Evolutionary conservation across 92 coral and sea anemone species (phyloP).

Genomic region (Epizoanthus rinbou): DNA sequence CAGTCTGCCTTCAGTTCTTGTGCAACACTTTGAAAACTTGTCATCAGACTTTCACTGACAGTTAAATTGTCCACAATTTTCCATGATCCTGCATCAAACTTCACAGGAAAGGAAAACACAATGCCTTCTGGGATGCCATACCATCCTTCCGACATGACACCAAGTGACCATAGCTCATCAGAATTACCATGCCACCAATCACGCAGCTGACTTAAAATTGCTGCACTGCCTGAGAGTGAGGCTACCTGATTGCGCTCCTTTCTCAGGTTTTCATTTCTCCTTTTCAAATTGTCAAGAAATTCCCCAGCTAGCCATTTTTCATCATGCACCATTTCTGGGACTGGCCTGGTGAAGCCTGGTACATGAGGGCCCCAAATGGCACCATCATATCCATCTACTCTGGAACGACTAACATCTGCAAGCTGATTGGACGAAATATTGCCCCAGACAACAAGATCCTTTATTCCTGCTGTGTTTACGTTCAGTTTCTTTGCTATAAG

Average conservation of each 20-base stretch:
- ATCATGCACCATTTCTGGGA: constrained; percentile 96
- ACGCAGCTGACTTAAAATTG: constrained; percentile 70
- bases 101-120: constrained; percentile 92
- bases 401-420: constrained; percentile 79
- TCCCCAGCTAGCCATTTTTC: constrained; percentile 91
- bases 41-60: constrained; percentile 63
- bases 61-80: constrained; percentile 73
- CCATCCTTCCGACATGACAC: constrained; percentile 90
- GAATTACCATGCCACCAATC: constrained; percentile 80
- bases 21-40: constrained; percentile 64
- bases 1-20: constrained; percentile 66
- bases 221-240: constrained; percentile 73
- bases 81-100: constrained; percentile 80
- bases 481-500: constrained; percentile 80
- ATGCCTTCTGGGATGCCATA: constrained; percentile 88
- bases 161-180: constrained; percentile 85
- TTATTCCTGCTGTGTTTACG: constrained; percentile 89
- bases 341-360: constrained; percentile 84
- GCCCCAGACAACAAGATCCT: constrained; percentile 94
- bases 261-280: constrained; percentile 48
- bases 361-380: constrained; percentile 99
- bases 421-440: constrained; percentile 65
- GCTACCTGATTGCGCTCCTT: constrained; percentile 46
- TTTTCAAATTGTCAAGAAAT: constrained; percentile 71
- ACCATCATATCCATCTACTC: constrained; percentile 94